Conservation (phyloP, 2,888 invertebrate genomes). For the Conops quadrifasciatus region DNA sequence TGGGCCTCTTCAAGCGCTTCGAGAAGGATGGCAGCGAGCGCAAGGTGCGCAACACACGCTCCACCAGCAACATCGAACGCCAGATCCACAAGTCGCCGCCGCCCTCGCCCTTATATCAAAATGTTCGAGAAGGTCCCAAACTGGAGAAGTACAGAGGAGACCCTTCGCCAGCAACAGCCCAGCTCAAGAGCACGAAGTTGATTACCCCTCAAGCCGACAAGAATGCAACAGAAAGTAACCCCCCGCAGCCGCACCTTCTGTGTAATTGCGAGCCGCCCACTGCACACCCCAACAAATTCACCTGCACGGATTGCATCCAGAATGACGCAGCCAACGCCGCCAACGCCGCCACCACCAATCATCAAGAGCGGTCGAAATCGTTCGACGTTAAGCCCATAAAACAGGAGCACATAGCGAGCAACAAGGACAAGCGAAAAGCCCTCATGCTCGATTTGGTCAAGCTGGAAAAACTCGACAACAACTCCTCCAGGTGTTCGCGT, state of each 20-base stretch:
- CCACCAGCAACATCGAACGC: constrained; percentile 62
- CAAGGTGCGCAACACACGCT: constrained; percentile 59
- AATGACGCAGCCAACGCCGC: constrained; percentile 36
- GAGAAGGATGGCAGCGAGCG: constrained; percentile 69
- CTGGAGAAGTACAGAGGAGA: constrained; percentile 47
- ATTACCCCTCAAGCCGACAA: not conserved
- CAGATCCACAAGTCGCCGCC: constrained; percentile 53
- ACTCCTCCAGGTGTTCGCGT: constrained; percentile 43
- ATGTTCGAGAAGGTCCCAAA: constrained; percentile 47
- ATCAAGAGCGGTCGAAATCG: constrained; percentile 32
- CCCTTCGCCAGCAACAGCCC: constrained; percentile 37
- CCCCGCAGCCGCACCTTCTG: constrained; percentile 55
- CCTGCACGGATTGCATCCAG: constrained; percentile 53
- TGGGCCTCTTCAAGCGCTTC: constrained; percentile 80
- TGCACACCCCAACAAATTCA: not conserved
- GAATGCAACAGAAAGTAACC: constrained; percentile 25
- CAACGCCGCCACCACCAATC: not conserved
- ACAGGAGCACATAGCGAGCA: constrained; percentile 42
- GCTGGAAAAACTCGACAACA: constrained; percentile 56
- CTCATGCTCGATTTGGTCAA: constrained; percentile 73
- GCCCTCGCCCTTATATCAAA: constrained; percentile 56
- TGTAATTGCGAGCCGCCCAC: constrained; percentile 51
- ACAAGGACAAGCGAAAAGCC: constrained; percentile 66
- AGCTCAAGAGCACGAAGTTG: not conserved
- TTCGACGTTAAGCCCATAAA: constrained; percentile 5